Evolutionary conservation across 2,888 invertebrate species (phyloP), one percentile per base, ranked within the genome.

Genomic region (Cataglyphis albicans): DNA sequence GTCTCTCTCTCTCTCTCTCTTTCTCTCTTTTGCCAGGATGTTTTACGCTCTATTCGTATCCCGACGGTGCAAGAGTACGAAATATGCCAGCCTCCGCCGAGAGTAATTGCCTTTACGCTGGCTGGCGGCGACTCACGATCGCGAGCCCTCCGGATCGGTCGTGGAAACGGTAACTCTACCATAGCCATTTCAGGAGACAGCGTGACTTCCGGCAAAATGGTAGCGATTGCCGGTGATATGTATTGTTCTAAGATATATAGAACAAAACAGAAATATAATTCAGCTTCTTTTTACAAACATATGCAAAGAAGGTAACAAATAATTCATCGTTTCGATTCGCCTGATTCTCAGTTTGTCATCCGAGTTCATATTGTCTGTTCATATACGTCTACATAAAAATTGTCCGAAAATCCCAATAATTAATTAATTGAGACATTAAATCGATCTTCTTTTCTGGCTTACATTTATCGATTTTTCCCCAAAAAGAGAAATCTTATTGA

Each of bases 141-240:
- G 64, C 18, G 57, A 35, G 38, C 59, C 57, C 52, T 48, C 25
- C 57, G 55, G 61, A 81, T 70, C 81, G 73, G 41, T 61, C 38
- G 70, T 81, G 41, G 41, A 73, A 81, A 73, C 81, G 81, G 84
- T 75, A 81, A 84, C 65, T 81, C 41, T 18, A 21, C 44, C 44
- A 44, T 21, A 70, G 44, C 15, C 73, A 57, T 72, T 72, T 80
- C 65, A 57, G 41, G 48, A 44, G 67, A 72, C 64, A 48, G 32
- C 44, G 29, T 67, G 61, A 84, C 83, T 84, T 88, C 86, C 82
- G 85, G 86, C 82, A 75, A 81, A 67, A 81, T 75, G 75, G 81
- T 84, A 75, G 74, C 68, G 68, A 38, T 59, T 67, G 38, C 21
- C 68, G 29, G 3, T 29, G 57, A 78, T n/a, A 52, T 44, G 21